phyloP scores from a whole-genome alignment of 2,888 invertebrate genomes.

The Xestia sexstrigata region DNA sequence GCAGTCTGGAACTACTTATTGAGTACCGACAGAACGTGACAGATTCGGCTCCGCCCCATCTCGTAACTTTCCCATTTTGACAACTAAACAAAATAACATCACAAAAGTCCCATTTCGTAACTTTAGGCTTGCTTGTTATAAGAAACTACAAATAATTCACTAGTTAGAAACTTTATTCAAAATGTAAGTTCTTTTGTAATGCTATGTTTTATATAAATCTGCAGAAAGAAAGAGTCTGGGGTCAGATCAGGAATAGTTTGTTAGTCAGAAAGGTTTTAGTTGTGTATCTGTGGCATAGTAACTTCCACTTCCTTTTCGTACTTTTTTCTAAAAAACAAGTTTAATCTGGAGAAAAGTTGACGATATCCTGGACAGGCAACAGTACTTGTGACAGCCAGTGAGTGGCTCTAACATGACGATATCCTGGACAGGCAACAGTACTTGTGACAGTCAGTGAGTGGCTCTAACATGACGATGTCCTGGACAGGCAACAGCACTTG shows the following conservation, averaged over 20 bases:
- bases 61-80: no score
- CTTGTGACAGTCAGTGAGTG: no score
- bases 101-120: no score
- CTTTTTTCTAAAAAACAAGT: not conserved
- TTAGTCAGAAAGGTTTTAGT: not conserved
- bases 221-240: not conserved
- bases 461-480: not conserved
- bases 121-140: not conserved
- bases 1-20: not conserved
- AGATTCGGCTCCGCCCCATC: no score
- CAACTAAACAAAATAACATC: no score
- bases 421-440: not conserved
- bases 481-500: not conserved
- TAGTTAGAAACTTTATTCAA: not conserved
- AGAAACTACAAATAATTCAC: constrained; percentile 7
- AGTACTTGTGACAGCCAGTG: not conserved
- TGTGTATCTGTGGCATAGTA: not conserved
- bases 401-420: not conserved
- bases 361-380: not conserved
- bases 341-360: no score
- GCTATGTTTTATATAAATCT: not conserved
- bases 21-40: constrained; percentile 20
- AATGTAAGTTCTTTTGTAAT: not conserved
- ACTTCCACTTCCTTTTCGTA: no score
- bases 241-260: not conserved